Conservation (phyloP, 2,888 invertebrate genomes). For the Ophion costatus region DNA sequence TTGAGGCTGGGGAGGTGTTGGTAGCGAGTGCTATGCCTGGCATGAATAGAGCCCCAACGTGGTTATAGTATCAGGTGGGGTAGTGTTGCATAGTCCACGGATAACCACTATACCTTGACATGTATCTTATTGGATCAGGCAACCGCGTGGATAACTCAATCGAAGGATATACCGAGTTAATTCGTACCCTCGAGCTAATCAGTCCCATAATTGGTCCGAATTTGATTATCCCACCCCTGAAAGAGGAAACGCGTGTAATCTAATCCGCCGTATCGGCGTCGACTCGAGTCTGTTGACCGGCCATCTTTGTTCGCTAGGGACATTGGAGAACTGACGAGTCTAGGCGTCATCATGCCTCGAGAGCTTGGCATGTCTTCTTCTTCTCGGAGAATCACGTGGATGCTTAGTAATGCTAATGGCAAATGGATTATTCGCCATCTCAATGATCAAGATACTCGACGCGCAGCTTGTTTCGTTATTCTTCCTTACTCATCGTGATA, state of each 20-base stretch:
- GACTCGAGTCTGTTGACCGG: background rate
- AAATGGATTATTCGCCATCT: conserved; percentile 2
- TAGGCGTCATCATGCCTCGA: background rate
- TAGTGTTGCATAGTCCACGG: background rate
- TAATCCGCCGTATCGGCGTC: conserved; percentile 2
- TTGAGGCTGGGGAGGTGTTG: conserved; percentile 55
- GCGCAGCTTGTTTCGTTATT: background rate
- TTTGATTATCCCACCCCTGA: conserved; percentile 40
- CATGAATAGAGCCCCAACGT: conserved; percentile 26
- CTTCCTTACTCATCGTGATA: conserved; percentile 23
- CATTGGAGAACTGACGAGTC: conserved; percentile 12
- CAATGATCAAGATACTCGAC: background rate
- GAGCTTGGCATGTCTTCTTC: conserved; percentile 5
- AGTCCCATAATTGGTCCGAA: conserved; percentile 53
- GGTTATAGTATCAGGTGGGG: conserved; percentile 4
- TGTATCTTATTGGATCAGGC: conserved; percentile 34
- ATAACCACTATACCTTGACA: conserved; percentile 13
- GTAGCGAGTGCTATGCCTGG: conserved; percentile 47
- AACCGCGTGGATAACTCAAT: conserved; percentile 43
- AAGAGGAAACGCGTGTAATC: conserved; percentile 15
- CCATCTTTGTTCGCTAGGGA: background rate
- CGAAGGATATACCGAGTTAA: conserved; percentile 44
- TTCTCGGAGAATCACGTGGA: conserved; percentile 4
- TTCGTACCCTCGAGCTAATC: conserved; percentile 53
- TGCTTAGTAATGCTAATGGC: conserved; percentile 1